A percentile compares a stretch with the other conserved stretches of the same genome.
Evolutionary conservation across 2,888 invertebrate genomes (phyloP).

Genomic region (Pogonocherus hispidulus): DNA sequence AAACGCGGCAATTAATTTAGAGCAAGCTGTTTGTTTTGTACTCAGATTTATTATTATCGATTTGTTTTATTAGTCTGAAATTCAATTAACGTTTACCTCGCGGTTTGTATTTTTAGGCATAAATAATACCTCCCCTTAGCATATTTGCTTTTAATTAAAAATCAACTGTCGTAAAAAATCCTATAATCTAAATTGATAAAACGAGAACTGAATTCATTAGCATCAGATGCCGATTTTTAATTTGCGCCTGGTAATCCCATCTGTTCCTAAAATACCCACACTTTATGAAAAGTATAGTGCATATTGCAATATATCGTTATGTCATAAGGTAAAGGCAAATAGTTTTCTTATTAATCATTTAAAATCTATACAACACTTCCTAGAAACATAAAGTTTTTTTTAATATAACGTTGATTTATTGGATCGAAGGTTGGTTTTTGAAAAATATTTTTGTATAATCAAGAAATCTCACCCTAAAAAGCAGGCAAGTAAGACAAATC

Average conservation of each 20-base stretch:
- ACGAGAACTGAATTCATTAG: slow-evolving; percentile 1
- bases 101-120: slow-evolving; percentile 40
- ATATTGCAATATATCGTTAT: no score
- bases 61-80: slow-evolving; percentile 41
- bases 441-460: no score
- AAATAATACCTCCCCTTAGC: slow-evolving; percentile 36
- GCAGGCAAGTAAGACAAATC: no score
- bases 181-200: slow-evolving; percentile 37
- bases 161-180: slow-evolving; percentile 34
- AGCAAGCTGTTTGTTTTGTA: slow-evolving; percentile 38
- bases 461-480: no score
- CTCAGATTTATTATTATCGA: slow-evolving; percentile 52
- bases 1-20: slow-evolving; percentile 38
- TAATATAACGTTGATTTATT: no score
- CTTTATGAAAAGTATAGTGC: no score
- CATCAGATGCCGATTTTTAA: slow-evolving; percentile 8
- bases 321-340: no score
- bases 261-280: not conserved
- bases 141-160: slow-evolving; percentile 42
- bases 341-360: no score
- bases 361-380: no score
- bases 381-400: no score
- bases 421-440: no score
- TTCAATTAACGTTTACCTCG: slow-evolving; percentile 43
- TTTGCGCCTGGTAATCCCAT: not conserved